A percentile compares a stretch with the other conserved stretches of the same genome.
Conservation (phyloP, 2,113 vertebrate species). For the Dryoscopus gambensis region DNA sequence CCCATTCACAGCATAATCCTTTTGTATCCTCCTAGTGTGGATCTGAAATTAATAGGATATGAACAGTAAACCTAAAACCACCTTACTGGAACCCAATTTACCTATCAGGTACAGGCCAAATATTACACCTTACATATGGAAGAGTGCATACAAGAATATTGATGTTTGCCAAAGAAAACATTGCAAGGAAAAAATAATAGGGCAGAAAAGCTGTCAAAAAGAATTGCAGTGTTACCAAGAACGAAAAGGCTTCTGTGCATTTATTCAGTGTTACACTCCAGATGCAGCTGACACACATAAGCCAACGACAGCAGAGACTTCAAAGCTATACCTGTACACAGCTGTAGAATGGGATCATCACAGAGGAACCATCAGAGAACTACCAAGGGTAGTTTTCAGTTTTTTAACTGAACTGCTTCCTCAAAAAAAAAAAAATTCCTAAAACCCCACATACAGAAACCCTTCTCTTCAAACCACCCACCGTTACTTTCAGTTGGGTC, state of each 20-base stretch:
- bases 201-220: neutral
- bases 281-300: neutral
- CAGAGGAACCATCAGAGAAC: neutral
- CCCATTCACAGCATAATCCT: neutral
- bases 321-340: neutral
- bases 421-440: neutral
- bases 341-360: neutral
- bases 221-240: neutral
- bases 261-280: neutral
- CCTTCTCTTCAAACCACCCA: neutral
- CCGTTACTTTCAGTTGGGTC: neutral
- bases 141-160: neutral
- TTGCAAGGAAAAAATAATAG: neutral
- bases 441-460: neutral
- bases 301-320: neutral
- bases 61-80: neutral
- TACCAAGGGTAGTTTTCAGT: neutral
- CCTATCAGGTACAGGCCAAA: neutral
- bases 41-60: neutral
- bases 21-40: neutral
- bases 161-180: neutral
- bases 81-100: neutral
- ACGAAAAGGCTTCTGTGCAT: neutral
- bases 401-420: neutral
- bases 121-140: neutral